Conservation (phyloP, 2,113 vertebrate species). For the Dasyprocta punctata region DNA sequence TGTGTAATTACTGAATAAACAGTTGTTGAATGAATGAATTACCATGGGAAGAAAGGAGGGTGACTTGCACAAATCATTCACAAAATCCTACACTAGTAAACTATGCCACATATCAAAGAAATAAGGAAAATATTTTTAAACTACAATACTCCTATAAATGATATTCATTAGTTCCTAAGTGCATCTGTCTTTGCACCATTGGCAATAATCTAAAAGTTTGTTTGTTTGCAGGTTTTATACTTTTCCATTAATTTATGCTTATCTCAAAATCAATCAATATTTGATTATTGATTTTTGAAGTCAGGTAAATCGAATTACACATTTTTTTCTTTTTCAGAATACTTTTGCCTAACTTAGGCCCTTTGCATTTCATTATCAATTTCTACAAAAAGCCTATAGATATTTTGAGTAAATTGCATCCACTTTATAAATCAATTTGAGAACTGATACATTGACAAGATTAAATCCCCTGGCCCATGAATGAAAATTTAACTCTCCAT, state of each 20-base stretch:
- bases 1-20: neutral
- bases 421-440: neutral
- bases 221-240: neutral
- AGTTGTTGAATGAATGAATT: neutral
- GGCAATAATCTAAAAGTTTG: neutral
- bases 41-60: neutral
- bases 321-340: neutral
- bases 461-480: neutral
- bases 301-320: neutral
- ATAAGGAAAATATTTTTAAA: neutral
- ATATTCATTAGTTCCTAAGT: neutral
- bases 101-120: neutral
- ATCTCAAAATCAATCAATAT: neutral
- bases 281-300: conserved; percentile 14
- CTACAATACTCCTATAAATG: neutral
- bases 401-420: neutral
- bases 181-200: neutral
- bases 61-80: neutral
- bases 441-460: neutral
- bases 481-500: neutral
- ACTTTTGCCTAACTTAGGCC: neutral
- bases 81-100: neutral
- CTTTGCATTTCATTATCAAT: neutral
- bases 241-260: neutral
- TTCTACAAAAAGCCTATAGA: neutral